Evolutionary conservation across 2,797 vertebrate species (phyloP).

Genomic region (Anguilla obscura): DNA sequence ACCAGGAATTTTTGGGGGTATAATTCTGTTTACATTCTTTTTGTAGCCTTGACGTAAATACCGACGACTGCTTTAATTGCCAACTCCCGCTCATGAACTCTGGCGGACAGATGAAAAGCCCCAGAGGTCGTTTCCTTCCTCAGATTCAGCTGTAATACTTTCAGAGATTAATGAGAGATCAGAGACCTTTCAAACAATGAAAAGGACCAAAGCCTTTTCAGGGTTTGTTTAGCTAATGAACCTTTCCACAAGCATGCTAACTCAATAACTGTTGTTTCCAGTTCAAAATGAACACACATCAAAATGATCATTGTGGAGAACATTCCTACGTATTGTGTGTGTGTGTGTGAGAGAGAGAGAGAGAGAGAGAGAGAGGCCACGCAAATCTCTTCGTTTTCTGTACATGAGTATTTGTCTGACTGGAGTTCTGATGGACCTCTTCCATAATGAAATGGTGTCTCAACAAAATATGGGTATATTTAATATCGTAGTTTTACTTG

Average conservation of each 20-base stretch:
- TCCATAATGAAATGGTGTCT: not conserved
- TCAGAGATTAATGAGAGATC: not conserved
- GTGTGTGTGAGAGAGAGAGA: too few relatives aligned
- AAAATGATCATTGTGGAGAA: not conserved
- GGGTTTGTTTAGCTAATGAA: not conserved
- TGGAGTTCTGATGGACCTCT: not conserved
- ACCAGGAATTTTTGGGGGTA: slow-evolving; percentile 21
- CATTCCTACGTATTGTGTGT: not conserved
- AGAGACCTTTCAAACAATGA: not conserved
- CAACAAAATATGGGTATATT: not conserved
- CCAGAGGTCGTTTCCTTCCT: not conserved
- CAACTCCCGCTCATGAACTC: not conserved
- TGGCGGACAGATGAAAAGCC: not conserved
- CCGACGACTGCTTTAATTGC: not conserved
- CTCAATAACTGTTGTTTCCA: not conserved
- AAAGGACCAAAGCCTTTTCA: not conserved
- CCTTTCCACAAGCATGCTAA: not conserved
- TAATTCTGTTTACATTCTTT: slow-evolving; percentile 29
- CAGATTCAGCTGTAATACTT: not conserved
- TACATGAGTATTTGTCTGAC: not conserved
- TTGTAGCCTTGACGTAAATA: slow-evolving; percentile 26
- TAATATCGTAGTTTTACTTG: not conserved
- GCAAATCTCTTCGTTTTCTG: not conserved
- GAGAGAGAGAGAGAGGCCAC: too few relatives aligned
- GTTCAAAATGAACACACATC: not conserved